Evolutionary conservation across 2,888 invertebrate genomes (phyloP), one percentile per base, ranked within the genome.

Genomic region (Drosophila phalerata): DNA sequence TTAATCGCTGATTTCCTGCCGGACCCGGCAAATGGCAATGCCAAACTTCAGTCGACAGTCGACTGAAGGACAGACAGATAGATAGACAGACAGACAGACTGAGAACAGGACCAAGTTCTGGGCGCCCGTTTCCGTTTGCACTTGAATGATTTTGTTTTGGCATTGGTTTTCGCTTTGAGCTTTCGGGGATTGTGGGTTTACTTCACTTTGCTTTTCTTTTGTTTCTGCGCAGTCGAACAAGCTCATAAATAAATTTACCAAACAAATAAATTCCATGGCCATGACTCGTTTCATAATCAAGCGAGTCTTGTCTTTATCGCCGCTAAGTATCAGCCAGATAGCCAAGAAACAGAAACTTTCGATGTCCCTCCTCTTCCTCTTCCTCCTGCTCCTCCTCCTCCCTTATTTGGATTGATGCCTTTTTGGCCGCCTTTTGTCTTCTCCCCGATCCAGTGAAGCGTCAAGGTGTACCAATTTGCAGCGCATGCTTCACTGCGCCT

Each of bases 381-480:
- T 17, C 15, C n/a, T 4, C 1, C 30, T 30, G 56, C 48, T 13
- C 28, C 22, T 17, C 15, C n/a, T 4, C 1, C 30, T 30, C 60
- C 48, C 32, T n/a, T n/a, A 32, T 56, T 62, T 65, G 79, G 81
- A 83, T 79, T 79, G 85, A 84, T 84, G 85, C 85, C 72, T 68
- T 73, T 73, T 81, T 73, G 67, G 51, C 56, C 47, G 74, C 70
- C 70, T 73, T 86, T 84, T 84, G 77, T 71, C 66, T 57, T 57
- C 40, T 30, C 56, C 25, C 58, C 52, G 56, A 85, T 43, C 82
- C 91, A 90, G 75, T 90, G 87, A 90, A 90, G 91, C 91, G 90
- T 84, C 90, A 90, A 90, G 91, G 90, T 90, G 90, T 88, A 91
- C 90, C 91, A 90, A 90, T 90, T 91, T 90, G 91, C 90, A 89